Evolutionary conservation across 2,797 vertebrate genomes (phyloP).

Genomic region (Poecilia wingei): DNA sequence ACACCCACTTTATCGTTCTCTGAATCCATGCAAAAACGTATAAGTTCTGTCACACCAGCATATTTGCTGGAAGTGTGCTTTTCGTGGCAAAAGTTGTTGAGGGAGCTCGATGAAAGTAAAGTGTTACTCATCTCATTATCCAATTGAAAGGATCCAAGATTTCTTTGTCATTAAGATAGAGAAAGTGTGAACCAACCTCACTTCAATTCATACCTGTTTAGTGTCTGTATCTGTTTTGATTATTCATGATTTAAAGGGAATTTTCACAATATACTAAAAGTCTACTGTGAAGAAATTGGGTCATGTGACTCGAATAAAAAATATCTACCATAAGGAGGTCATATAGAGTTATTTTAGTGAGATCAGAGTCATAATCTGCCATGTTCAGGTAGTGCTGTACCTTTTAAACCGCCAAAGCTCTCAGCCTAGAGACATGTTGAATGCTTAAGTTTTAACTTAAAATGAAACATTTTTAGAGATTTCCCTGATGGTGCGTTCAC

Average conservation of each 20-base stretch:
- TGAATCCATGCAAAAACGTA: background rate
- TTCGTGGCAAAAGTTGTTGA: conserved; percentile 52
- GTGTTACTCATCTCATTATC: conserved; percentile 47
- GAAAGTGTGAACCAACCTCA: background rate
- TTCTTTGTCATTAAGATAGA: conserved; percentile 7
- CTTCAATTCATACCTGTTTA: background rate
- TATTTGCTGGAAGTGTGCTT: conserved; percentile 38
- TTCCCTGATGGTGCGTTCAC: too few species aligned
- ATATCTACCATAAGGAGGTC: background rate
- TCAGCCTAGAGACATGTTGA: background rate
- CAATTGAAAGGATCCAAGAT: conserved; percentile 18
- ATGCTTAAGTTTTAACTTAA: background rate
- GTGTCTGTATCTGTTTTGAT: background rate
- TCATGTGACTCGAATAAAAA: background rate
- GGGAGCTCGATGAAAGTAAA: conserved; percentile 32
- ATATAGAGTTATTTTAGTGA: background rate
- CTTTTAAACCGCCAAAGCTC: background rate
- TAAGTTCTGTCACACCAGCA: conserved; percentile 1
- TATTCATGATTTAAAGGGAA: background rate
- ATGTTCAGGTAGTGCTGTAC: background rate
- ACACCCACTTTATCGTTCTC: background rate
- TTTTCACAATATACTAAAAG: background rate
- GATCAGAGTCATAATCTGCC: background rate
- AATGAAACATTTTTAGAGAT: background rate
- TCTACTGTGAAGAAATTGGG: background rate